Conservation (phyloP, 2,888 invertebrate species). For the Isoperla grammatica region DNA sequence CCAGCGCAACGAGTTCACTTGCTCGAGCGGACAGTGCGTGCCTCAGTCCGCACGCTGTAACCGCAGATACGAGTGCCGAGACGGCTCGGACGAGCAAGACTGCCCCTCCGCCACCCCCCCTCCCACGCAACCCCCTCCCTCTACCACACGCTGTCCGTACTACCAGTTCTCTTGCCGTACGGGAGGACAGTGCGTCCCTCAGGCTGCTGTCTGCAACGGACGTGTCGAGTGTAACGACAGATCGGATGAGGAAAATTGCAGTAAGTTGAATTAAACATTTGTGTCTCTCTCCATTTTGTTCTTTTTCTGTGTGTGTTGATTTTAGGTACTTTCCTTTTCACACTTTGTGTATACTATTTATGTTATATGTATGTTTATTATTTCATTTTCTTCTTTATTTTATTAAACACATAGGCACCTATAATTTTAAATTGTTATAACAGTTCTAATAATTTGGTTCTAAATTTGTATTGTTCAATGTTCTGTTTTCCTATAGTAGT, state of each 20-base stretch:
- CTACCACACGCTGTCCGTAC: conserved; percentile 16
- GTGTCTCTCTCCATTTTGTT: neutral
- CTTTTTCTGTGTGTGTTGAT: too few species aligned
- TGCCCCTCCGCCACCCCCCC: conserved; percentile 40
- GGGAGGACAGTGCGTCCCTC: conserved; percentile 43
- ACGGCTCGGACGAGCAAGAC: conserved; percentile 45
- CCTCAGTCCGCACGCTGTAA: conserved; percentile 45
- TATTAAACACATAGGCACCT: too few species aligned
- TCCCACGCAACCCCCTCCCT: conserved; percentile 35
- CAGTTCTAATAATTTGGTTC: too few species aligned
- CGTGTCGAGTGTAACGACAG: conserved; percentile 41
- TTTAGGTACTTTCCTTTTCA: neutral
- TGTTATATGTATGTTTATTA: too few species aligned
- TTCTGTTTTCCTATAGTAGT: too few species aligned
- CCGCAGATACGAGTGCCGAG: conserved; percentile 43
- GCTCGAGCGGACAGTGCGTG: conserved; percentile 60
- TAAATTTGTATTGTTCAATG: too few species aligned
- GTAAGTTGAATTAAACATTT: conserved; percentile 35
- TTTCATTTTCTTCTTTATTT: too few species aligned
- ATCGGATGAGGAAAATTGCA: conserved; percentile 42
- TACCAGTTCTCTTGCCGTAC: conserved; percentile 42
- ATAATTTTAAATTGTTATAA: too few species aligned
- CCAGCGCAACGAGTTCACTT: conserved; percentile 58
- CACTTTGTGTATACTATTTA: too few species aligned
- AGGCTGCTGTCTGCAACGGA: conserved; percentile 48